A percentile compares a stretch with the other conserved stretches of the same genome.
These are phyloP conservation scores for Pocillopora damicornis DNA, from an alignment of 64 coral and sea anemone genomes.

Conservation along the genomic window DNA sequence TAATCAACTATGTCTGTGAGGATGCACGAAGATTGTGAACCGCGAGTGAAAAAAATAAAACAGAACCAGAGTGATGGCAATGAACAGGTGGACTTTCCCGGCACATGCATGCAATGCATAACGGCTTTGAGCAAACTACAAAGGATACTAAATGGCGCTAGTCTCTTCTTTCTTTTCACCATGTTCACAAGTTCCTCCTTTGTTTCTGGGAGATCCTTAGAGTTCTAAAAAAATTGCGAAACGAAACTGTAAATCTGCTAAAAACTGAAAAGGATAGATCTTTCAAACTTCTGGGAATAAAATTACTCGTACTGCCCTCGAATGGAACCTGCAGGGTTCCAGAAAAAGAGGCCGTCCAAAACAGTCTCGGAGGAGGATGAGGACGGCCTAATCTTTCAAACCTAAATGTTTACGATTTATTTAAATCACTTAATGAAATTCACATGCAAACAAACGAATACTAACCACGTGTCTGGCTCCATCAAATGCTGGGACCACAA, in stretches of 20 bases:
- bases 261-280: neutral
- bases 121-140: neutral
- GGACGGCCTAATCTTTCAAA: no score
- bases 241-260: neutral
- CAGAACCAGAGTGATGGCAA: no score
- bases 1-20: no score
- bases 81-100: no score
- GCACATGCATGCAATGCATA: no score
- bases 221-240: neutral
- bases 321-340: no score
- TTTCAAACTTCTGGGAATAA: neutral
- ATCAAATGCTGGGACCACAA: constrained; percentile 33
- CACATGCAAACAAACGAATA: neutral
- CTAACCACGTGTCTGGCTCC: constrained; percentile 12
- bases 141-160: constrained; percentile 46
- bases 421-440: neutral
- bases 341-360: no score
- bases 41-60: no score
- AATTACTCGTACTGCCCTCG: no score
- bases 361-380: no score
- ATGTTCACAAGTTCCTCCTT: constrained; percentile 15
- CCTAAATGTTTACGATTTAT: no score
- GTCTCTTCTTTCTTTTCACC: constrained; percentile 18
- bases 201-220: constrained; percentile 17
- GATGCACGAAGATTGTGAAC: no score